Evolutionary conservation across 2,888 invertebrate genomes (phyloP).

Genomic region (Helleia helle): DNA sequence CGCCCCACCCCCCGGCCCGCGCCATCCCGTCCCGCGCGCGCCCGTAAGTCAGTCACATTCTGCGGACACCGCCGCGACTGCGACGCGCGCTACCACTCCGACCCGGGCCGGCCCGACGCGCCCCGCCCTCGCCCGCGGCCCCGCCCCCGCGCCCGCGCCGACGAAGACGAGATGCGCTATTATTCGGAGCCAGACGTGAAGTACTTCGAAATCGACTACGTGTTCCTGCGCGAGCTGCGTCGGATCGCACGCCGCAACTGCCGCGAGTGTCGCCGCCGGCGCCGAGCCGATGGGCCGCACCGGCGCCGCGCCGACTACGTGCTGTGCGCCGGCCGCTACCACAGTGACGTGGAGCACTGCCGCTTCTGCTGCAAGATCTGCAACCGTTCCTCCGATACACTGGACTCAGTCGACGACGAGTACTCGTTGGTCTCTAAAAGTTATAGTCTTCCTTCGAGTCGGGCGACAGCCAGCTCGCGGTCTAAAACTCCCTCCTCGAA

Average conservation of each 20-base stretch:
- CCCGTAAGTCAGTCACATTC: slow-evolving; percentile 45
- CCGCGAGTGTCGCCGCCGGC: slow-evolving; percentile 39
- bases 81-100: slow-evolving; percentile 49
- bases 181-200: slow-evolving; percentile 67
- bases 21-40: slow-evolving; percentile 17
- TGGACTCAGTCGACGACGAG: slow-evolving; percentile 55
- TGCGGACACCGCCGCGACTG: slow-evolving; percentile 41
- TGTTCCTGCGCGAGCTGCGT: slow-evolving; percentile 59
- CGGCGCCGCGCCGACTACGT: slow-evolving; percentile 32
- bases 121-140: too few species aligned
- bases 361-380: slow-evolving; percentile 53
- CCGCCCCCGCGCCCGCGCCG: too few species aligned
- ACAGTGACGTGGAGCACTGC: slow-evolving; percentile 54
- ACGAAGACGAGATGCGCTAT: too few species aligned
- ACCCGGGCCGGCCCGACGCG: slow-evolving; percentile 38
- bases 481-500: slow-evolving; percentile 34
- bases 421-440: slow-evolving; percentile 52
- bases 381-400: slow-evolving; percentile 51
- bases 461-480: too few species aligned
- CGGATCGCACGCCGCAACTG: slow-evolving; percentile 59
- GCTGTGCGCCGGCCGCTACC: slow-evolving; percentile 52
- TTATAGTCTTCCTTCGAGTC: slow-evolving; percentile 42
- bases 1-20: slow-evolving; percentile 17
- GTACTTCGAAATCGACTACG: slow-evolving; percentile 69
- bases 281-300: not conserved